phyloP scores from a whole-genome alignment of 2,888 invertebrate species.

The Cryptocephalus primarius region DNA sequence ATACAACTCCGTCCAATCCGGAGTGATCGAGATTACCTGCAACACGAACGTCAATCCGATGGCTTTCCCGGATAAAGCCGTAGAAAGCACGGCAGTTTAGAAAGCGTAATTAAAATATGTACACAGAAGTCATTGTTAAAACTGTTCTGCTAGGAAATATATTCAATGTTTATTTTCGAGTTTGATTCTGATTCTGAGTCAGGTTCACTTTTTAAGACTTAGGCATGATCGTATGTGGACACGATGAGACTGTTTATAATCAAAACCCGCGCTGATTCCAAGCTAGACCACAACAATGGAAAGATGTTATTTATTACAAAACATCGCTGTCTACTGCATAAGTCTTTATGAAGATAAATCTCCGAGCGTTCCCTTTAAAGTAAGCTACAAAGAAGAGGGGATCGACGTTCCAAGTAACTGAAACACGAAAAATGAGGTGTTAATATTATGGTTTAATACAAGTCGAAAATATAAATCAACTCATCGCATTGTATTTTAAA shows the following conservation, averaged over 20 bases:
- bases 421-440: constrained; percentile 3
- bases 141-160: no score
- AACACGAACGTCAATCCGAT: constrained; percentile 17
- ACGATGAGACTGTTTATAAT: no score
- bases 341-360: constrained; percentile 4
- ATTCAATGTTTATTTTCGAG: no score
- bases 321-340: constrained; percentile 6
- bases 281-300: no score
- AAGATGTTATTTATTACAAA: constrained; percentile 1
- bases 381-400: constrained; percentile 8
- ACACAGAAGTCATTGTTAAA: no score
- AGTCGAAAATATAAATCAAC: no score
- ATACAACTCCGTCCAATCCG: constrained; percentile 24
- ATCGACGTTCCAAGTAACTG: constrained; percentile 9
- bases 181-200: no score
- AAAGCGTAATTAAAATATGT: neutral
- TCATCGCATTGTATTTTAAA: no score
- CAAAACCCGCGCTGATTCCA: no score
- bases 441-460: neutral
- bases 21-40: constrained; percentile 22
- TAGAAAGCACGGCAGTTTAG: constrained; percentile 23
- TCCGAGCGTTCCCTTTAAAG: constrained; percentile 4
- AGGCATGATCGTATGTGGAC: no score
- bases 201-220: no score
- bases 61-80: constrained; percentile 18